These are phyloP conservation scores for Cladopsammia gracilis DNA, from an alignment of 64 coral and sea anemone species.

Conservation along the genomic window DNA sequence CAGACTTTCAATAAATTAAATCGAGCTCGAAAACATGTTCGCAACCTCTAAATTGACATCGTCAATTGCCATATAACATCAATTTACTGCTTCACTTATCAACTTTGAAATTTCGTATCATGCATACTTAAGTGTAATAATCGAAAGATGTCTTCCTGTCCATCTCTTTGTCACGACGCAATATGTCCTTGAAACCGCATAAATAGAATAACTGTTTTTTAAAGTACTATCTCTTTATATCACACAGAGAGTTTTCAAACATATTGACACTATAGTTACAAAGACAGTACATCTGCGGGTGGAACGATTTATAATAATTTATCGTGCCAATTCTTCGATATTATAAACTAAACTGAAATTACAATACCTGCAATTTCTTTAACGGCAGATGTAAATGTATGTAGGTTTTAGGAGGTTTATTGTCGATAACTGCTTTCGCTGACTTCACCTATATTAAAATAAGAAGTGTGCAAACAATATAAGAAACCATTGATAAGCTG, in stretches of 20 bases:
- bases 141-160: background rate
- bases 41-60: background rate
- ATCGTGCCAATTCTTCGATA: background rate
- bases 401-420: slow-evolving; percentile 97
- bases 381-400: slow-evolving; percentile 98
- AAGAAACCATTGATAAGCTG: too few relatives aligned
- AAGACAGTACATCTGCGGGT: slow-evolving; percentile 7
- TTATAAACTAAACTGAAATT: background rate
- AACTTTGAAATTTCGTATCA: background rate
- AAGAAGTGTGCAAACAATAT: background rate
- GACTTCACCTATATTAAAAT: slow-evolving; percentile 82
- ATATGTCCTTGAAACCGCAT: background rate
- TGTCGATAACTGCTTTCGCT: slow-evolving; percentile 94
- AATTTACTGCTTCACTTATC: background rate
- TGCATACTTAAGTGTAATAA: background rate
- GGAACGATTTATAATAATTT: background rate
- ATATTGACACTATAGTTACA: slow-evolving; percentile 11
- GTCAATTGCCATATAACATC: background rate
- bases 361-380: slow-evolving; percentile 96
- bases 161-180: background rate
- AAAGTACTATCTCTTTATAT: background rate
- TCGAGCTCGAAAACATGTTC: background rate
- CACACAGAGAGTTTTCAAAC: background rate
- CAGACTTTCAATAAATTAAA: too few relatives aligned
- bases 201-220: background rate